These are phyloP conservation scores for Tetragonisca angustula DNA, from an alignment of 2,888 invertebrate species.

Conservation along the genomic window DNA sequence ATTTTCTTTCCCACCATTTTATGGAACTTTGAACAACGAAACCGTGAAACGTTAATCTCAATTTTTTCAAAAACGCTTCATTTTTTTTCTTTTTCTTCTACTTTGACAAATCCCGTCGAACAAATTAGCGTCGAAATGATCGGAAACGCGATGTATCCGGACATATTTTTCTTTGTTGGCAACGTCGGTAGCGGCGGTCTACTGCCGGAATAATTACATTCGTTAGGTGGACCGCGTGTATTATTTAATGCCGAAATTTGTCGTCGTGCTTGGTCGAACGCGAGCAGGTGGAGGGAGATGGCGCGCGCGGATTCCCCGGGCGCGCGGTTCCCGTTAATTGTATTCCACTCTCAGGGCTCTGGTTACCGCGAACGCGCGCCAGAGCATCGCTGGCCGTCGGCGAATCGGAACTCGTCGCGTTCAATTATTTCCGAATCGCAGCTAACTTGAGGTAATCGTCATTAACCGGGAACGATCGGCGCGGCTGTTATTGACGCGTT, in stretches of 20 bases:
- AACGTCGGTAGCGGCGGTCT: neutral
- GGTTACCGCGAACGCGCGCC: slow-evolving; percentile 31
- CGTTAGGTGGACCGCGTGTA: slow-evolving; percentile 12
- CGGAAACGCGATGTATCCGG: neutral
- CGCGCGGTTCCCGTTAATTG: slow-evolving; percentile 53
- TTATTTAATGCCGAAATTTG: slow-evolving; percentile 49
- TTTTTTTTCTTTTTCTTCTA: no score
- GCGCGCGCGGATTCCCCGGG: slow-evolving; percentile 6
- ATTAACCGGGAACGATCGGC: slow-evolving; percentile 48
- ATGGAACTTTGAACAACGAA: no score
- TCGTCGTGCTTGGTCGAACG: slow-evolving; percentile 16
- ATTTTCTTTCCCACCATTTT: no score
- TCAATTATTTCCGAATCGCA: slow-evolving; percentile 66
- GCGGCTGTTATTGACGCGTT: slow-evolving; percentile 40
- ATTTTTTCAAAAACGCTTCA: no score
- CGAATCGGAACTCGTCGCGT: slow-evolving; percentile 55
- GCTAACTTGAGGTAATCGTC: slow-evolving; percentile 59
- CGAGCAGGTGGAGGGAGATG: neutral
- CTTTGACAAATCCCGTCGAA: neutral
- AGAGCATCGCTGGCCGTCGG: slow-evolving; percentile 34
- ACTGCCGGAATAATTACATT: slow-evolving; percentile 31
- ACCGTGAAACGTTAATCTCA: no score
- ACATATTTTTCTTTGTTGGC: neutral
- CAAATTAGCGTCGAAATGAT: neutral
- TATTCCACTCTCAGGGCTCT: slow-evolving; percentile 35